Percentiles rank a stretch among this genome's conserved stretches.
phyloP scores from a whole-genome alignment of 2,888 invertebrate genomes.

The Aleiodes testaceus region DNA sequence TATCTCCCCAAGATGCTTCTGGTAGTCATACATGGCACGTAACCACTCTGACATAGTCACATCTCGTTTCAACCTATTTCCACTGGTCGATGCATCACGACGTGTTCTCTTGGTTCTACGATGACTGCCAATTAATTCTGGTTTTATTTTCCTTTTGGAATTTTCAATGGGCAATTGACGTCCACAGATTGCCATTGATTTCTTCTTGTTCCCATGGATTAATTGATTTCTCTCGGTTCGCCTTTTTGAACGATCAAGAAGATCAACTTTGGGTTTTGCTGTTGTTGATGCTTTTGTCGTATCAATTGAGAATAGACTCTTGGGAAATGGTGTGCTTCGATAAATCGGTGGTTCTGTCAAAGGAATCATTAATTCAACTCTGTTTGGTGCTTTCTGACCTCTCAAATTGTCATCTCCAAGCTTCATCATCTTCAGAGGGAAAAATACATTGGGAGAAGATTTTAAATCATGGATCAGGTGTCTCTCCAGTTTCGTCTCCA shows the following conservation, averaged over 20 bases:
- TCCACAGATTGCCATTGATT: not conserved
- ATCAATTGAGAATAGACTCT: not conserved
- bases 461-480: not conserved
- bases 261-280: slow-evolving; percentile 1
- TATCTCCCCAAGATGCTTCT: not conserved
- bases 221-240: not conserved
- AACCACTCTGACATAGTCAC: slow-evolving; percentile 1
- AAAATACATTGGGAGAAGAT: slow-evolving; percentile 5
- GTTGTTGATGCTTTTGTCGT: not conserved
- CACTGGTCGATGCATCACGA: not conserved
- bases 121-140: not conserved
- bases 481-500: slow-evolving; percentile 9
- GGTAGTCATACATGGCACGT: not conserved
- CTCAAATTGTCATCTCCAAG: not conserved
- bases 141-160: not conserved
- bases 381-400: not conserved
- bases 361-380: slow-evolving; percentile 3
- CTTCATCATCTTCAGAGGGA: not conserved
- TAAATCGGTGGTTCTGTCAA: not conserved
- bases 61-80: not conserved
- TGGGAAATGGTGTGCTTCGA: too few species aligned
- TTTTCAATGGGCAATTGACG: not conserved
- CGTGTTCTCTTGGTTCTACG: slow-evolving; percentile 8
- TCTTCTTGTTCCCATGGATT: not conserved
- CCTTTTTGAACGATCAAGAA: slow-evolving; percentile 19